phyloP scores from a whole-genome alignment of 2,888 invertebrate species.

The Orthonevra nobilis region DNA sequence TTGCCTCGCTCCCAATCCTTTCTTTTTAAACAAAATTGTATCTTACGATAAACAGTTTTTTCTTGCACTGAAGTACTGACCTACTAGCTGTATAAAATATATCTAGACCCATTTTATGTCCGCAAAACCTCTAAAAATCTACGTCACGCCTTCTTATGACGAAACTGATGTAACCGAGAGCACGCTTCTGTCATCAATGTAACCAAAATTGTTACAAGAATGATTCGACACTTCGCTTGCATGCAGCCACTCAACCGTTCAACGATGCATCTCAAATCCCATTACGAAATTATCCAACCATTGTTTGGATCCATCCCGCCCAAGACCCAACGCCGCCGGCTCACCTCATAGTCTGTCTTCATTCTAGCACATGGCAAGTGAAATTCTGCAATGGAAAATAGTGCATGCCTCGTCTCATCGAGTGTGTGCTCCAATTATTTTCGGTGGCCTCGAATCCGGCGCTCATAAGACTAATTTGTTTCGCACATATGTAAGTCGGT shows the following conservation, averaged over 20 bases:
- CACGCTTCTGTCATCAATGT: neutral
- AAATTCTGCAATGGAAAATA: neutral
- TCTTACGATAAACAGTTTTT: too few relatives aligned
- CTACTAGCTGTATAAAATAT: too few relatives aligned
- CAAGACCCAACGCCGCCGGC: neutral
- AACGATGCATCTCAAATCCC: constrained; percentile 2
- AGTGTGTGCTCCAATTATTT: constrained; percentile 40
- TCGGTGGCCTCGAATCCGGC: constrained; percentile 19
- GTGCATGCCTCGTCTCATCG: constrained; percentile 1
- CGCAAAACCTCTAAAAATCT: too few relatives aligned
- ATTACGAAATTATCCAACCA: constrained; percentile 9
- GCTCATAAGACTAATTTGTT: constrained; percentile 7
- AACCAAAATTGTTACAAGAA: constrained; percentile 2
- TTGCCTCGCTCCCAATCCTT: too few relatives aligned
- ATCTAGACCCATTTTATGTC: too few relatives aligned
- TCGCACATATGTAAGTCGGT: constrained; percentile 32
- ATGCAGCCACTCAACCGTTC: neutral
- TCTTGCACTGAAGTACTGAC: too few relatives aligned
- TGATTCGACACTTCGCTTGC: neutral
- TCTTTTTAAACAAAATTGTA: too few relatives aligned
- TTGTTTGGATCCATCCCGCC: neutral
- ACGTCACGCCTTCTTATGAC: too few relatives aligned
- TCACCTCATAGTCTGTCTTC: constrained; percentile 13
- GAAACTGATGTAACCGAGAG: neutral
- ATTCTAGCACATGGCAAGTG: constrained; percentile 14